Conservation (phyloP, 2,113 vertebrate genomes). For the Phylloscopus whistleri region DNA sequence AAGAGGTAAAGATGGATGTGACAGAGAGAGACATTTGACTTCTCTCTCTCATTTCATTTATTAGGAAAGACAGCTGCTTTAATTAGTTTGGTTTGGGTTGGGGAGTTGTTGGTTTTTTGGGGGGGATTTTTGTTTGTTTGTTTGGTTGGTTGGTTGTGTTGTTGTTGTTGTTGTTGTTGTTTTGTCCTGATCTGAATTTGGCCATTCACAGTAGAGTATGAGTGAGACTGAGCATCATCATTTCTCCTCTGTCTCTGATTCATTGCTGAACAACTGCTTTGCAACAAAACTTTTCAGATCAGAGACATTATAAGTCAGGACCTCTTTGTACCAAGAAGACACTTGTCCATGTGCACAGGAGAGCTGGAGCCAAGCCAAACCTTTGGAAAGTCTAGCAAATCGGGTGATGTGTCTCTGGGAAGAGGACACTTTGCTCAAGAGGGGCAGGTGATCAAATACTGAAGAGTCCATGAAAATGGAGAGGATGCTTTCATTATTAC, state of each 20-base stretch:
- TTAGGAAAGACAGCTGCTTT: background rate
- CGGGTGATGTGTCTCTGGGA: background rate
- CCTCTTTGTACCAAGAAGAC: background rate
- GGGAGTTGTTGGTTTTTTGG: too few species aligned
- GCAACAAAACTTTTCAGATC: background rate
- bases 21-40: background rate
- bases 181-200: background rate
- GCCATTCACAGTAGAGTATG: fast-evolving
- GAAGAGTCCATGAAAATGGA: background rate
- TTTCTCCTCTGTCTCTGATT: background rate
- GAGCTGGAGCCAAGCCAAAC: background rate
- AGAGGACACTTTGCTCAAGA: background rate
- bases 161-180: too few species aligned
- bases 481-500: background rate
- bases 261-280: background rate
- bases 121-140: too few species aligned
- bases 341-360: background rate
- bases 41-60: background rate
- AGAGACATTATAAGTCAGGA: background rate
- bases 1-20: background rate
- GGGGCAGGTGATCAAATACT: conserved; percentile 17
- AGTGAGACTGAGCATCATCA: background rate
- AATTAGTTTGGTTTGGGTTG: background rate
- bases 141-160: background rate
- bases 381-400: background rate